Evolutionary conservation across 2,113 vertebrate genomes (phyloP).

Genomic region (Vidua macroura): DNA sequence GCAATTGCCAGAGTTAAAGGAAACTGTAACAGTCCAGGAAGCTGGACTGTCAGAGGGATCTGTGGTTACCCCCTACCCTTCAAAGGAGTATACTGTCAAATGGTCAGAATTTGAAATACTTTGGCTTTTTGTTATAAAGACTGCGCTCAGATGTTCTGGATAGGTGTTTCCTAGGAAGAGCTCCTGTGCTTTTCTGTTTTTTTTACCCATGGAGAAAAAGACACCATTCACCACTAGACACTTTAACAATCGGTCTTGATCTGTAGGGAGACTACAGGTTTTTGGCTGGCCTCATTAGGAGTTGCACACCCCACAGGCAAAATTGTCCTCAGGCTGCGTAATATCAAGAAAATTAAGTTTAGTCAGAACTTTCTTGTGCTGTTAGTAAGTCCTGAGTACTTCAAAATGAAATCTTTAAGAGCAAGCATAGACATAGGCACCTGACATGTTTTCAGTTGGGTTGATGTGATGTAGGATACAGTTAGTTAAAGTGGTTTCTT

Average conservation of each 20-base stretch:
- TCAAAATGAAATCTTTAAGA: neutral
- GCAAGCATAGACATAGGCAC: neutral
- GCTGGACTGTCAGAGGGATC: neutral
- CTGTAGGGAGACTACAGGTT: neutral
- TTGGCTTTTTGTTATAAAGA: neutral
- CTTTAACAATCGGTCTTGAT: neutral
- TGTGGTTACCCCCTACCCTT: neutral
- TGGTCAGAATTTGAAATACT: neutral
- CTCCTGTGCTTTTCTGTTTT: neutral
- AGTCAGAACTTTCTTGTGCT: neutral
- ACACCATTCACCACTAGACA: neutral
- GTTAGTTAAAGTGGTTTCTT: neutral
- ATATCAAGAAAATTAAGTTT: neutral
- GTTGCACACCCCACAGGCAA: neutral
- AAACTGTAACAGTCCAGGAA: neutral
- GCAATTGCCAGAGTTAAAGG: neutral
- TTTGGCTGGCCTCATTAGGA: neutral
- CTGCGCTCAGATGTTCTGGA: neutral
- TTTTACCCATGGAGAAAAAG: neutral
- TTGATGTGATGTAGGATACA: neutral
- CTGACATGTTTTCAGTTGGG: neutral
- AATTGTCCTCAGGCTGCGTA: neutral
- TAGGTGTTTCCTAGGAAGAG: neutral
- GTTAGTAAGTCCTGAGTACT: neutral
- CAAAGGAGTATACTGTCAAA: neutral